A percentile compares a stretch with the other conserved stretches of the same genome.
Evolutionary conservation across 1,140 invertebrate genomes (phyloP).

Genomic region (Pogonomyrmex californicus): DNA sequence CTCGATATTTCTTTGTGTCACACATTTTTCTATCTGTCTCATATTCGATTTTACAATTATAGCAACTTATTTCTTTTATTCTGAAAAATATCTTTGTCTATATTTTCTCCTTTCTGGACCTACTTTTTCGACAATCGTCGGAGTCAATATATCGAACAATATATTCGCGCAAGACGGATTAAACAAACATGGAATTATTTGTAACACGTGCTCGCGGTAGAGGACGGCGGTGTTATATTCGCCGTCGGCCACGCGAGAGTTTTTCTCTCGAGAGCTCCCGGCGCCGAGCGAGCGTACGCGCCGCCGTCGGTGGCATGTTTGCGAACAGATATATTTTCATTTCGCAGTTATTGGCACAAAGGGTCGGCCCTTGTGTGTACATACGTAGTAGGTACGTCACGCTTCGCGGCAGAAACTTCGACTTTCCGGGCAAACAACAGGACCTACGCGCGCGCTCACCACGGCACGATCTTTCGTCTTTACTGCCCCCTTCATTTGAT

Average conservation of each 20-base stretch:
- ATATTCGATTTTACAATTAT: not conserved
- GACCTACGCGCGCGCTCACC: constrained; percentile 54
- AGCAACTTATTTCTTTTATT: not conserved
- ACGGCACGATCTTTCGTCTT: constrained; percentile 67
- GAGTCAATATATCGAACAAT: constrained; percentile 4
- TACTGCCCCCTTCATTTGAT: constrained; percentile 79
- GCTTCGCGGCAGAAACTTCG: constrained; percentile 73
- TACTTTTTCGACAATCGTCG: not conserved
- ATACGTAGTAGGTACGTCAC: constrained; percentile 77
- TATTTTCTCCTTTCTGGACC: constrained; percentile 5
- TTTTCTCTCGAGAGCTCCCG: constrained; percentile 55
- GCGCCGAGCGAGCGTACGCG: constrained; percentile 35
- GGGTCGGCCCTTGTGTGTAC: constrained; percentile 77
- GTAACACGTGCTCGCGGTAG: constrained; percentile 43
- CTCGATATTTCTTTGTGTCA: not conserved
- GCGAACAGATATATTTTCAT: constrained; percentile 87
- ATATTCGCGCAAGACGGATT: not conserved
- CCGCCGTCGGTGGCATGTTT: constrained; percentile 80
- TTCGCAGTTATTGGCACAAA: constrained; percentile 86
- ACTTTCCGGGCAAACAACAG: constrained; percentile 80
- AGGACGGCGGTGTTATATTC: constrained; percentile 23
- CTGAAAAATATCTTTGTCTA: not conserved
- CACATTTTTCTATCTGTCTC: not conserved
- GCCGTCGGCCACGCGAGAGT: constrained; percentile 8
- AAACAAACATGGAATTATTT: constrained; percentile 40